Base-by-base conservation (phyloP, 2,888 invertebrate genomes). In the Didymodactylos carnosus region DNA sequence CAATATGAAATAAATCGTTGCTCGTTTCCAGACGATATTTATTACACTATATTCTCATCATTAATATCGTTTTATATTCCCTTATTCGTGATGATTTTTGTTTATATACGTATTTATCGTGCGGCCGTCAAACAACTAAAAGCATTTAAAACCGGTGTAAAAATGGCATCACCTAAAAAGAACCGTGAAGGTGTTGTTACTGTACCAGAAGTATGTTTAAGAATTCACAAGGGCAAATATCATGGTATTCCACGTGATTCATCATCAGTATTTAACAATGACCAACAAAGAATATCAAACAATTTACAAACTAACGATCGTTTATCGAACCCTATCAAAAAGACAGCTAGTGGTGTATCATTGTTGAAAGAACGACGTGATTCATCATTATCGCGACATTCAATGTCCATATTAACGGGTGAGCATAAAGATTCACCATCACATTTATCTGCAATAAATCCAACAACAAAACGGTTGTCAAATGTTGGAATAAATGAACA, bases 21-120 rank as follows among this genome's bases (percentile, higher is more conserved):
- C 84, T 90, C 91, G 71, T 98, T 98, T 84, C 97, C 97, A 77
- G 94, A 95, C 83, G 92, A 94, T 84, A 86, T 92, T 79, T 92
- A 92, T 76, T 98, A 98, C 84, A 87, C 98, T 77, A 90, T 95
- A 82, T 94, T 97, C 85, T 95, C 95, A 16, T 95, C 95, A 70
- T 90, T 93, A 77, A 92, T 98, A 80, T 95, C 95, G 27, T 98
- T 98, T 85, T 98, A 97, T 84, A 87, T 94, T 78, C 98, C 98
- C 39, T 86, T 97, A 40, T 88, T 92, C 82, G 91, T 98, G 74
- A 98, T 98, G 93, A 91, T 97, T 77, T 94, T 95, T 84, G 95
- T 95, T 8, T 98, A 98, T 83, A 94, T 91, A 83, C 88, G 91
- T 78, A 95, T 95, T 79, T 95, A 95, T 84, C 87, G 91, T 69